These are phyloP conservation scores for Nannoperca australis DNA, from an alignment of 2,797 vertebrate species.

Conservation along the genomic window DNA sequence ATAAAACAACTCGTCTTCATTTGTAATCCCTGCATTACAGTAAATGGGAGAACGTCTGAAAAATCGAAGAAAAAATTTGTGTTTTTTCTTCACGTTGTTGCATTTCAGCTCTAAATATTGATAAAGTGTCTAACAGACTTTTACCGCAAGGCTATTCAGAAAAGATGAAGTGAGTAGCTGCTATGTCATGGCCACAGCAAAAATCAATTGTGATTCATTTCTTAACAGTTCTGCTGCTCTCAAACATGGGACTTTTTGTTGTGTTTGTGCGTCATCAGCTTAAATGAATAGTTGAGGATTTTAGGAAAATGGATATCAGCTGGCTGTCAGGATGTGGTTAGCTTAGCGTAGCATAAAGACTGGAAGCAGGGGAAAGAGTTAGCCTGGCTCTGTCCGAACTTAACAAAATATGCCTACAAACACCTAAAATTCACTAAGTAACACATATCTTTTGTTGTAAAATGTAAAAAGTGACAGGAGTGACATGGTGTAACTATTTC, in stretches of 20 bases:
- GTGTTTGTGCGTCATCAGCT: conserved; percentile 10
- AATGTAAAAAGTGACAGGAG: not conserved
- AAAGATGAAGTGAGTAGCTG: conserved; percentile 35
- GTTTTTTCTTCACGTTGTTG: conserved; percentile 25
- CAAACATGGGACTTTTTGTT: not conserved
- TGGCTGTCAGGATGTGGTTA: not conserved
- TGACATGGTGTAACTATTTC: not conserved
- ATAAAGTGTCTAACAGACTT: conserved; percentile 23
- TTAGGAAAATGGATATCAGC: not conserved
- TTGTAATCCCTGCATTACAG: conserved; percentile 5
- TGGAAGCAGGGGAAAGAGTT: not conserved
- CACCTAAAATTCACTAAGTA: not conserved
- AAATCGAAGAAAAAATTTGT: conserved; percentile 8
- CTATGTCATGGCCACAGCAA: not conserved
- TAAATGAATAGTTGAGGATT: not conserved
- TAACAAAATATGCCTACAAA: not conserved
- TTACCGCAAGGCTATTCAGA: conserved; percentile 21
- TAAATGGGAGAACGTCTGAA: not conserved
- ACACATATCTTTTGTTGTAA: not conserved
- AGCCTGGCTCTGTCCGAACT: not conserved
- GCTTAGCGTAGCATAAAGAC: not conserved
- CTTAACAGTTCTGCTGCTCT: conserved; percentile 30
- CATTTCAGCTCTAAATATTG: conserved; percentile 48
- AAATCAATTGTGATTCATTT: conserved; percentile 60
- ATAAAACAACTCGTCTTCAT: conserved; percentile 23